Conservation (phyloP, 2,888 invertebrate species). For the Atrina japonica region DNA sequence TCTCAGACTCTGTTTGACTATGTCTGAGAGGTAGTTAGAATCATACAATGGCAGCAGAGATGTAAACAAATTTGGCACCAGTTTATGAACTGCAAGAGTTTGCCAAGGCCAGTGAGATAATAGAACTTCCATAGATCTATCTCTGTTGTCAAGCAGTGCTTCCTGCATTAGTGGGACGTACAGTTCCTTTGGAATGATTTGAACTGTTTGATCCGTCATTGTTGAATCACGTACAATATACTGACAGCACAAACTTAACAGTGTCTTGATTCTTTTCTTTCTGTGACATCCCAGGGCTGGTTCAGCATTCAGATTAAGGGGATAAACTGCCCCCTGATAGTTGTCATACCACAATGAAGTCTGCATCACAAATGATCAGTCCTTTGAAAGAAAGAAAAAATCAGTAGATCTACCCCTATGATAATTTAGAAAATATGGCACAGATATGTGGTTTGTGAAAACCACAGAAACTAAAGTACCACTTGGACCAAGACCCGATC, state of each 20-base stretch:
- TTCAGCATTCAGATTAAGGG: conserved; percentile 59
- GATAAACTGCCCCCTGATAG: conserved; percentile 72
- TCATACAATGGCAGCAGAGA: conserved; percentile 67
- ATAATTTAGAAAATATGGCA: too few relatives aligned
- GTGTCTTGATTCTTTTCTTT: conserved; percentile 49
- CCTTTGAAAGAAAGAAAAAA: background rate
- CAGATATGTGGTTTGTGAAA: too few relatives aligned
- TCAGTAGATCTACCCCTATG: too few relatives aligned
- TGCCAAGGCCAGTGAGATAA: conserved; percentile 71
- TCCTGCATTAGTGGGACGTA: conserved; percentile 69
- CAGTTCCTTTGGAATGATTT: conserved; percentile 63
- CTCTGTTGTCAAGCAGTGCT: conserved; percentile 68
- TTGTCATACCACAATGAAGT: conserved; percentile 67
- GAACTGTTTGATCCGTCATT: conserved; percentile 56
- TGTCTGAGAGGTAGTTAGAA: conserved; percentile 59
- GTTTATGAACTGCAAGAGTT: conserved; percentile 64
- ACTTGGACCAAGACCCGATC: too few relatives aligned
- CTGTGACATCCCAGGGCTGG: conserved; percentile 30
- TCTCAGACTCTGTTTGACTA: conserved; percentile 70
- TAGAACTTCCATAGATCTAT: conserved; percentile 72
- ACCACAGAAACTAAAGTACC: too few relatives aligned
- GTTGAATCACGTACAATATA: conserved; percentile 70
- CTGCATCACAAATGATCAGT: conserved; percentile 52
- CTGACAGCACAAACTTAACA: conserved; percentile 67
- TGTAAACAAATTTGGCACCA: conserved; percentile 72